Base-by-base conservation (phyloP, 2,113 vertebrate genomes). In the Apodemus speciosus region DNA sequence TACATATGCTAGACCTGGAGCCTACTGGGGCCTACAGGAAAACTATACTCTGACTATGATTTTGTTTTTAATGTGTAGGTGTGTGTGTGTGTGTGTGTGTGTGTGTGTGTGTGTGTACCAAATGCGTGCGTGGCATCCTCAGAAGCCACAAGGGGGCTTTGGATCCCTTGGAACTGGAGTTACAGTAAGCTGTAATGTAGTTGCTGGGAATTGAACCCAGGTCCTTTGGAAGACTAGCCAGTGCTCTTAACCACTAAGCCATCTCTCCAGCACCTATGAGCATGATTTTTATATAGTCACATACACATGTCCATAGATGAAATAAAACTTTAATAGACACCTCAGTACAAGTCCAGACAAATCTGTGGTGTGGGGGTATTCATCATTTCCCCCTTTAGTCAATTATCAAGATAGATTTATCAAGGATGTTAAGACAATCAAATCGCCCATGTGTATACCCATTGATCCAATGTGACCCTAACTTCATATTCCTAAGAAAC, bases 381-480 rank as follows among this genome's bases (percentile, higher is more conserved):
- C 35, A 38, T 30, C 9, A 10, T 6, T 40, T 35, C 40, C 23
- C 9, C 27, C 25, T 72, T 16, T 20, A 49, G 9, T 16, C 40
- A 64, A 27, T 32, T 83, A 83, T 2, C 4, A 13, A 13, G 77
- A 51, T 2, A 56, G n/a, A 11, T 11, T 3, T 43, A 3, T 15
- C 3, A 68, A 30, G 3, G 71, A 43, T 71, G 25, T 32, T 40
- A 43, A 73, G 62, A 11, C 60, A 58, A 43, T 4, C 11, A 23
- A 66, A 69, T 32, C 53, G 23, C 3, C 2, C 18, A 0, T 3
- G 30, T 30, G 11, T 35, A 58, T 15, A 20, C 15, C 27, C 35
- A 2, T 0, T 6, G 18, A 56, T 64, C 71, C 60, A 9, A 1
- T 40, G 7, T 14, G 6, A 16, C 9, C 68, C 46, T 9, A 5